Evolutionary conservation across 1,140 invertebrate species (phyloP).

Genomic region (Danaus plexippus): DNA sequence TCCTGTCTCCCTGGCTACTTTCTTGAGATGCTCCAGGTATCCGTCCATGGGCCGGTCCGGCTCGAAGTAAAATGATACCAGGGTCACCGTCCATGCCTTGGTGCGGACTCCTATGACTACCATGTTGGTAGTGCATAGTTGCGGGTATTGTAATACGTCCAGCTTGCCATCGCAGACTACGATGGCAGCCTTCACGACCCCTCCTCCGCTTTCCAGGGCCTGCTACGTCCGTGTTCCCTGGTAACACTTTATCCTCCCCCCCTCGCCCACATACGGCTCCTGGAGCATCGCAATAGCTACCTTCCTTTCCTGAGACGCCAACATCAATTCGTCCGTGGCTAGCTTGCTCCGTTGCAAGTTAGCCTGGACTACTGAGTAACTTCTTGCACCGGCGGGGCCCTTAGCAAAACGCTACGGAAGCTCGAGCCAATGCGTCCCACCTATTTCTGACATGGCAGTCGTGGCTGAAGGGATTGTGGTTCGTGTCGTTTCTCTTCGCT

Average conservation of each 20-base stretch:
- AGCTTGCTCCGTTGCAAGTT: slow-evolving; percentile 20
- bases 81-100: slow-evolving; percentile 4
- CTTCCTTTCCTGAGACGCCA: slow-evolving; percentile 4
- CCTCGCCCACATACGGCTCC: slow-evolving; percentile 19
- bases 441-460: no score
- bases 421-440: no score
- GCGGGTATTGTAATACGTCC: slow-evolving; percentile 22
- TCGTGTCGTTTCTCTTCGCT: no score
- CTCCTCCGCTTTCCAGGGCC: slow-evolving; percentile 19
- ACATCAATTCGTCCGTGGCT: slow-evolving; percentile 18
- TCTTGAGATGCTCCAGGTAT: slow-evolving; percentile 9
- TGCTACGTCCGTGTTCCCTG: slow-evolving; percentile 19
- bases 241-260: slow-evolving; percentile 11
- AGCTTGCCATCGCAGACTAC: slow-evolving; percentile 16
- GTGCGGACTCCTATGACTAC: slow-evolving; percentile 6
- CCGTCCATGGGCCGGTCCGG: slow-evolving; percentile 5
- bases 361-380: slow-evolving; percentile 13
- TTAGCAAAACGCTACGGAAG: no score
- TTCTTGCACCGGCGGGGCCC: neutral
- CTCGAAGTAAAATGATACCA: slow-evolving; percentile 14
- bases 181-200: slow-evolving; percentile 22
- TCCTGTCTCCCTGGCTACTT: neutral
- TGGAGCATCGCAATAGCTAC: slow-evolving; percentile 10
- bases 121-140: slow-evolving; percentile 9
- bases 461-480: no score